A percentile compares a stretch with the other conserved stretches of the same genome.
phyloP scores from a whole-genome alignment of 1,140 invertebrate genomes.

The Drosophila triauraria region DNA sequence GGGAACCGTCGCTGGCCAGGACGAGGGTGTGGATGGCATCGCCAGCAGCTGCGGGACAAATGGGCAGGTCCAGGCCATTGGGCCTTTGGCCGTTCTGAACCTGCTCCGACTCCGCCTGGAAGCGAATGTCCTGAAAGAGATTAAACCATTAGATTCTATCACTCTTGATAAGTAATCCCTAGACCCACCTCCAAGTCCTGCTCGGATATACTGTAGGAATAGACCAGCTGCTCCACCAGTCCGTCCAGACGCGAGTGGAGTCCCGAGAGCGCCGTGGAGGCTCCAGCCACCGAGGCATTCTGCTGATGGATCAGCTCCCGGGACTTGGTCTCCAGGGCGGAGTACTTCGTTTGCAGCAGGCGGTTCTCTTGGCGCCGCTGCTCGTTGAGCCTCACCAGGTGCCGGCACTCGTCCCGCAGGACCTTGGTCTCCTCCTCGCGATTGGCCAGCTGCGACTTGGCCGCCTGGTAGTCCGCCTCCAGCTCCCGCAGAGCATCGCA shows the following conservation, averaged over 20 bases:
- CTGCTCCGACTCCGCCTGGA: conserved; percentile 90
- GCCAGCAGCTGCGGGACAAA: conserved; percentile 43
- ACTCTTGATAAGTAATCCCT: no score
- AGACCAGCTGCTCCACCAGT: conserved; percentile 89
- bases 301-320: conserved; percentile 89
- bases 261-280: conserved; percentile 90
- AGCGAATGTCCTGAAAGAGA: conserved; percentile 88
- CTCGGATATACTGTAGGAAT: conserved; percentile 90
- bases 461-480: conserved; percentile 88
- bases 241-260: conserved; percentile 89
- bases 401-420: conserved; percentile 91
- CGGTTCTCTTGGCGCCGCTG: conserved; percentile 91
- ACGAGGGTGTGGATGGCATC: conserved; percentile 65
- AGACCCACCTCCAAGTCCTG: conserved; percentile 89
- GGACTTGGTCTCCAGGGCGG: conserved; percentile 88
- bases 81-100: conserved; percentile 85
- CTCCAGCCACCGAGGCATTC: conserved; percentile 89
- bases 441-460: conserved; percentile 86
- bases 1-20: conserved; percentile 85
- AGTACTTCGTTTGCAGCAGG: conserved; percentile 88
- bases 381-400: conserved; percentile 91
- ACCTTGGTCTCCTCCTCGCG: conserved; percentile 87
- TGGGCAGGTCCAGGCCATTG: conserved; percentile 69
- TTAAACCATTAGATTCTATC: no score
- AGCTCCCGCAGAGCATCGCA: conserved; percentile 91